Base-by-base conservation (phyloP, 2,797 vertebrate species). In the Pterois miles region DNA sequence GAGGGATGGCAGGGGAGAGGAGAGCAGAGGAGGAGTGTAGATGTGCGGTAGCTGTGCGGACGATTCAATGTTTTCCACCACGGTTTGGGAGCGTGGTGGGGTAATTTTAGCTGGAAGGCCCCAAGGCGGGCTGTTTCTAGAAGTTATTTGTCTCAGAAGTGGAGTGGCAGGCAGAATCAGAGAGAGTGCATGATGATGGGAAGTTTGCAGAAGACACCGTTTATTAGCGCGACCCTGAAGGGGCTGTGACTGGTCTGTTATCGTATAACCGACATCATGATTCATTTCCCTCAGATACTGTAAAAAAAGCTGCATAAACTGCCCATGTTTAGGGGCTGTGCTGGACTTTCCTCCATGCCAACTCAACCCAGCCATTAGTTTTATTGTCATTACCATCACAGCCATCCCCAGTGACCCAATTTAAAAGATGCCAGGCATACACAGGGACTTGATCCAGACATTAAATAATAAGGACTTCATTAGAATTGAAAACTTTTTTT, bases 81-180 rank as follows among this genome's bases (percentile, higher is more conserved):
- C 80, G 72, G 82, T 86, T 83, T 70, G 78, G 78, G 79, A 91
- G 91, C 48, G 53, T 75, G 88, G 85, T 83, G 70, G 86, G 80
- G 84, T 94, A 92, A 95, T 95, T 93, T 96, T 93, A 96, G 95
- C 92, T 92, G 86, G 86, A 87, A 92, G 86, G 89, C 88, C 90
- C 58, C 27, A 7, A 71, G 36, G 87, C 82, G 18, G 85, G 79
- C 85, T 76, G 86, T 83, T 91, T 88, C 89, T 64, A 91, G 94
- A 89, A 93, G 92, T 92, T 90, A 92, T 92, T 91, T 92, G 84
- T 91, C 91, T 87, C 80, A 62, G 78, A 64, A 72, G 80, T 67
- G 65, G 78, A 90, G 92, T 88, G 76, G 78, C 88, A 85, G 65
- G 62, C 85, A 46, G 60, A 81, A 43, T 70, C 57, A 46, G 53